Evolutionary conservation across 2,113 vertebrate species (phyloP).

Genomic region (Brienomyrus brachyistius): DNA sequence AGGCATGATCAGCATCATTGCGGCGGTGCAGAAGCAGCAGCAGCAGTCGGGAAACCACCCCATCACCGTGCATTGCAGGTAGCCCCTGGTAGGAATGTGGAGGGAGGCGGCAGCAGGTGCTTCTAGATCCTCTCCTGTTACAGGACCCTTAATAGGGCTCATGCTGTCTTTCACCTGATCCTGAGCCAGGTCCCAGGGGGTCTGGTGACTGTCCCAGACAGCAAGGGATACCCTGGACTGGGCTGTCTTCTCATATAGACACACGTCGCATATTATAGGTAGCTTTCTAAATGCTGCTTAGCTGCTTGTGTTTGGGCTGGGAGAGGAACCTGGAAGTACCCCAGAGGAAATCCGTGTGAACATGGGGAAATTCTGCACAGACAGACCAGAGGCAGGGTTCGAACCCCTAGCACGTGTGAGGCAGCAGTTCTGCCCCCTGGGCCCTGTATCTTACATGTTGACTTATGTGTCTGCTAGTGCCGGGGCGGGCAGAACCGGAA

Average conservation of each 20-base stretch:
- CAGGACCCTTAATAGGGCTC: neutral
- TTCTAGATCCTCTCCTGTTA: neutral
- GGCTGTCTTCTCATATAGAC: neutral
- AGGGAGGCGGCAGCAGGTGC: neutral
- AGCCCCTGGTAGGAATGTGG: neutral
- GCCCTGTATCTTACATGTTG: neutral
- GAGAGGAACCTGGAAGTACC: neutral
- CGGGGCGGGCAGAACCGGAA: constrained; percentile 91
- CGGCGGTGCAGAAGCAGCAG: constrained; percentile 93
- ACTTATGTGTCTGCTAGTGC: constrained; percentile 62
- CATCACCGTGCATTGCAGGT: constrained; percentile 78
- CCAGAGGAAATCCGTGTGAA: neutral
- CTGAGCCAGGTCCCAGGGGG: neutral
- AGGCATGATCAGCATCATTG: constrained; percentile 97
- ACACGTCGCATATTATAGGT: neutral
- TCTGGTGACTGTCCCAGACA: neutral
- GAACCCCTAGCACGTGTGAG: neutral
- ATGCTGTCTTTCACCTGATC: neutral
- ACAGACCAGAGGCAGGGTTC: neutral
- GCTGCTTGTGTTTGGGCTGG: neutral
- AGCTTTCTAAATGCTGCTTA: neutral
- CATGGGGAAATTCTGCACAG: neutral
- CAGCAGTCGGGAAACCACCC: constrained; percentile 98
- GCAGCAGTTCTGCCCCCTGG: neutral
- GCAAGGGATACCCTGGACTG: neutral